phyloP scores from a whole-genome alignment of 2,797 vertebrate species.

The Tiaroga cobitis region DNA sequence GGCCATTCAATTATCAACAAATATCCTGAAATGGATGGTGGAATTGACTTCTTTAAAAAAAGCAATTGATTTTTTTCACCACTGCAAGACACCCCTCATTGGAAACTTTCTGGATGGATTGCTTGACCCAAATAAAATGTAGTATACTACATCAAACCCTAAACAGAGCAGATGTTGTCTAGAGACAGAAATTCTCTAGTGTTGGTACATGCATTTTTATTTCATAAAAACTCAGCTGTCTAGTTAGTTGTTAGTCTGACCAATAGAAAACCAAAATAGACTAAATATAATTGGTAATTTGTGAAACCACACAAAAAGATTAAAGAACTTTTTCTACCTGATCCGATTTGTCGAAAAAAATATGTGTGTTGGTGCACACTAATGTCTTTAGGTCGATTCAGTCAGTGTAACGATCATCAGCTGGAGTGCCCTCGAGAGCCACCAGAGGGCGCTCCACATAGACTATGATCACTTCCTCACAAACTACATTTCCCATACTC shows the following conservation, averaged over 20 bases:
- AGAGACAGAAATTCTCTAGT: slow-evolving; percentile 1
- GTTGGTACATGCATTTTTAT: not conserved
- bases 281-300: not conserved
- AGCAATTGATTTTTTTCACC: slow-evolving; percentile 52
- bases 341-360: not conserved
- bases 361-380: no score
- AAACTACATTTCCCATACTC: no score
- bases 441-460: no score
- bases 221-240: not conserved
- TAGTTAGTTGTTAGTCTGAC: not conserved
- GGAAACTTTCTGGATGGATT: slow-evolving; percentile 32
- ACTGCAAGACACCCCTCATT: slow-evolving; percentile 2
- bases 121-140: slow-evolving; percentile 30
- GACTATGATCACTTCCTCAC: no score
- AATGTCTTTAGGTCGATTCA: not conserved
- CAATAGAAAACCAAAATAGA: not conserved
- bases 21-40: slow-evolving; percentile 54
- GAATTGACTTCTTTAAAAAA: slow-evolving; percentile 54
- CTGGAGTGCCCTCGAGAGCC: no score
- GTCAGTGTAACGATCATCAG: no score
- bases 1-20: slow-evolving; percentile 58
- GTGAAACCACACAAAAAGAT: not conserved
- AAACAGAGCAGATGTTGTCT: slow-evolving; percentile 11
- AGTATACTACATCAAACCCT: slow-evolving; percentile 24
- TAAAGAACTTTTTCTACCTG: not conserved